Conservation (phyloP, 2,888 invertebrate genomes). For the Drosophila niveifrons region DNA sequence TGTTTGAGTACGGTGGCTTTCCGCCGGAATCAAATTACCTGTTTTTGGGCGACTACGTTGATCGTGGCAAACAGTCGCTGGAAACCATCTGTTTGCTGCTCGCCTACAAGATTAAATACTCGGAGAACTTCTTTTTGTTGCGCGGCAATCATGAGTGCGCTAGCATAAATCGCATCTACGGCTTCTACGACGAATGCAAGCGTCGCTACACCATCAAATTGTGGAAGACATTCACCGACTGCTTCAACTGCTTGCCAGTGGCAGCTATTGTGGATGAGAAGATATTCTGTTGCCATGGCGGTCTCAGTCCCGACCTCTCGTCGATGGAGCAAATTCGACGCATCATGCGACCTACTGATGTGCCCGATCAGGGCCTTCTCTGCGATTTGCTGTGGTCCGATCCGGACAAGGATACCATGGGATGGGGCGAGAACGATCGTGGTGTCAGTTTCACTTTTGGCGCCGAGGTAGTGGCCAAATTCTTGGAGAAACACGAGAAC, state of each 20-base stretch:
- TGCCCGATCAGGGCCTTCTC: slow-evolving; percentile 97
- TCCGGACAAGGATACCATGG: slow-evolving; percentile 98
- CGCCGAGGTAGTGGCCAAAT: slow-evolving; percentile 99
- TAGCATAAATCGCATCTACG: slow-evolving; percentile 99
- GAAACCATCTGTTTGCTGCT: slow-evolving; percentile 98
- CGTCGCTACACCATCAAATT: slow-evolving; percentile 98
- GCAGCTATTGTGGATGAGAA: slow-evolving; percentile 95
- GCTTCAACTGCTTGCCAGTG: slow-evolving; percentile 99
- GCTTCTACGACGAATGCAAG: slow-evolving; percentile 99
- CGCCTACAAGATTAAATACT: slow-evolving; percentile 99
- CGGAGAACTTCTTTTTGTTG: slow-evolving; percentile 98
- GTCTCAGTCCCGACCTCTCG: slow-evolving; percentile 96
- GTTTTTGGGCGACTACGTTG: slow-evolving; percentile 99
- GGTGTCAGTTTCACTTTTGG: slow-evolving; percentile 99
- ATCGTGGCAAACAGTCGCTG: slow-evolving; percentile 98
- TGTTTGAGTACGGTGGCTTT: slow-evolving; percentile 99
- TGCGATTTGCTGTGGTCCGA: slow-evolving; percentile 99
- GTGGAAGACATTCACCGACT: slow-evolving; percentile 99
- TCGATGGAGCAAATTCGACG: slow-evolving; percentile 99
- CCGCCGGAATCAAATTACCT: slow-evolving; percentile 99
- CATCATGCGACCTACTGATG: slow-evolving; percentile 99
- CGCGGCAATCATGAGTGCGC: slow-evolving; percentile 99
- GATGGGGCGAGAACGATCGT: slow-evolving; percentile 99
- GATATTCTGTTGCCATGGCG: slow-evolving; percentile 93
- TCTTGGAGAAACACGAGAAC: slow-evolving; percentile 99